Evolutionary conservation across 2,888 invertebrate genomes (phyloP).

Genomic region (Lycophotia porphyrea): DNA sequence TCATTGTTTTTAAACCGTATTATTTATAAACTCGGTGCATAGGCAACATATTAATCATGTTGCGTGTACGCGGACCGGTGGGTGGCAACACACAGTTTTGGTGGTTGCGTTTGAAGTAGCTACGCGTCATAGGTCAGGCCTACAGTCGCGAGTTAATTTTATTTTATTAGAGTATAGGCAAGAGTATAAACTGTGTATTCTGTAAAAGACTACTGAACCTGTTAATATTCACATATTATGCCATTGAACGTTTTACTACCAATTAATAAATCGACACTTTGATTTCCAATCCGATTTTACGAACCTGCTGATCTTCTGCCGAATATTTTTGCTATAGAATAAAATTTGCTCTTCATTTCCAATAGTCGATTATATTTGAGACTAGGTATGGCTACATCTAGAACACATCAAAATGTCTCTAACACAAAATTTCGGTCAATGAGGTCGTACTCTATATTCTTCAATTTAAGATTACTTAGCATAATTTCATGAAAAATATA

Average conservation of each 20-base stretch:
- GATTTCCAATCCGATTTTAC: slow-evolving; percentile 8
- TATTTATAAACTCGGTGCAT: slow-evolving; percentile 67
- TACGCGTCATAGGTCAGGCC: slow-evolving; percentile 20
- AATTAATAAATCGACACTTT: slow-evolving; percentile 4
- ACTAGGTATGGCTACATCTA: neutral
- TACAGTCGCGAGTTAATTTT: neutral
- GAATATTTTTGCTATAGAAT: neutral
- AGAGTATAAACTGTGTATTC: neutral
- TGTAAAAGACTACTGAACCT: neutral
- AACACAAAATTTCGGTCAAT: neutral
- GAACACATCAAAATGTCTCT: neutral
- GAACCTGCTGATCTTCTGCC: neutral
- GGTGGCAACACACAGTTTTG: slow-evolving; percentile 54
- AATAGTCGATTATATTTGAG: neutral
- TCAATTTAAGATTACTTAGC: neutral
- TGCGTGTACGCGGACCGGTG: slow-evolving; percentile 45
- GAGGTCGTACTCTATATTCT: neutral
- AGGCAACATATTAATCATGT: slow-evolving; percentile 63
- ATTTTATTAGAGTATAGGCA: neutral
- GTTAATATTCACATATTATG: neutral
- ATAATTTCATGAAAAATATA: neutral
- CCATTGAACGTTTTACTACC: neutral
- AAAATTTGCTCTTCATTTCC: neutral
- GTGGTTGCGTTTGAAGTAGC: slow-evolving; percentile 28
- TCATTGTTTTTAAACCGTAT: slow-evolving; percentile 69